Conservation (phyloP, 2,797 vertebrate species). For the Mallotus villosus region DNA sequence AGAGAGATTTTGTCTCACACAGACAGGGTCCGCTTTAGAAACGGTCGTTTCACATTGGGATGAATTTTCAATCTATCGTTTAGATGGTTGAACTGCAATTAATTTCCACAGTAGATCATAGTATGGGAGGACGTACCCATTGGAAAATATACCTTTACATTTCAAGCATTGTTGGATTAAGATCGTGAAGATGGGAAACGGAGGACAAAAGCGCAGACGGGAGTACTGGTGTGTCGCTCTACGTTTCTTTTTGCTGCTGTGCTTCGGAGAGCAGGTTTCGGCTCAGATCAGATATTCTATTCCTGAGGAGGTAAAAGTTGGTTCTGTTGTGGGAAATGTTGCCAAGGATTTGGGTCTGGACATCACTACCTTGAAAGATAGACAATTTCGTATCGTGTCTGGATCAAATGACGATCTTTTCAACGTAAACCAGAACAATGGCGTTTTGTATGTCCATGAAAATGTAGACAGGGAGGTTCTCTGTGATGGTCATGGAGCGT, state of each 20-base stretch:
- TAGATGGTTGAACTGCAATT: not conserved
- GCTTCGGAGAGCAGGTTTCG: conserved; percentile 28
- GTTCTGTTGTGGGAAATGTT: conserved; percentile 75
- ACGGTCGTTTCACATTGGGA: not conserved
- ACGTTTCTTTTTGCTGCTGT: conserved; percentile 41
- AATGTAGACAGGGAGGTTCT: conserved; percentile 77
- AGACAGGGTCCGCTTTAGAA: not conserved
- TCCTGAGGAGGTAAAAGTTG: conserved; percentile 75
- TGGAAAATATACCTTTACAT: accelerated
- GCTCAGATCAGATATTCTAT: conserved; percentile 75
- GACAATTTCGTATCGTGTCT: conserved; percentile 73
- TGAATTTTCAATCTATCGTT: not conserved
- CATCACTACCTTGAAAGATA: conserved; percentile 58
- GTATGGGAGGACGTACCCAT: not conserved
- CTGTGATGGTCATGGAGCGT: conserved; percentile 65
- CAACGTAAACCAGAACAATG: conserved; percentile 73
- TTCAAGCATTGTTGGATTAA: not conserved
- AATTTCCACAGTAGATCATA: not conserved
- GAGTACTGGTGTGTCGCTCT: conserved; percentile 29
- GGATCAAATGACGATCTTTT: conserved; percentile 63
- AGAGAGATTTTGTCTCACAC: conserved; percentile 32
- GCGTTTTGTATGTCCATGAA: conserved; percentile 67
- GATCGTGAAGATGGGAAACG: conserved; percentile 23
- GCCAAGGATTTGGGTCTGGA: conserved; percentile 79
- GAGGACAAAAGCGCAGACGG: not conserved